Base-by-base conservation (phyloP, 2,888 invertebrate species). In the Sipha maydis region DNA sequence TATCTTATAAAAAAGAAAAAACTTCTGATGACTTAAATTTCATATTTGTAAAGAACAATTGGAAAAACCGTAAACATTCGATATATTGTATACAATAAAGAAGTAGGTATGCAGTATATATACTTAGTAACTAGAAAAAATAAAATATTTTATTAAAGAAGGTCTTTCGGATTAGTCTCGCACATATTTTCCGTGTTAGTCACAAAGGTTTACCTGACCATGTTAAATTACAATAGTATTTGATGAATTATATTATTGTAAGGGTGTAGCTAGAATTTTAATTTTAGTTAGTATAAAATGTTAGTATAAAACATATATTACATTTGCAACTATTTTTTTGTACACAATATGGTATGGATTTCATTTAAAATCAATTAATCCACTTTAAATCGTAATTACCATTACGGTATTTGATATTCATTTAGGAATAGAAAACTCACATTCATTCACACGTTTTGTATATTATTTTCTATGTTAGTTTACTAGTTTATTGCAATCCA, bases 141-240 rank as follows among this genome's bases (percentile, higher is more conserved):
- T 9, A 48, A 48, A 48, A 41, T 54, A 61, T 61, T 61, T 61
- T 78, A 73, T 31, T 41, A 56, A 56, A 71, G 71, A 86, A 73
- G 86, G 71, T 80, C 56, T 79, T 19, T 86, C 28, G 56, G 80
- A 86, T 86, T 86, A 86, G 86, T 86, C 86, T 86, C 86, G 79
- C 71, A 86, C 86, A 86, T 86, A 79, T 86, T 71, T 79, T 41
- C 25, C 79, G 28, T 80, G 73, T 86, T 79, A 78, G 71, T 86
- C 86, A 86, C 75, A 80, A 88, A 88, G 80, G 86, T 88, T 80
- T 73, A 88, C 56, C 28, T 80, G 41, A 80, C 80, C 73, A 71
- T 88, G 73, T 8, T 73, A 7, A 54, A 31, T 61, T 79, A 80
- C 56, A 31, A 25, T 79, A 73, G 54, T 31, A 73, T 4, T 69